These are phyloP conservation scores for Xestobium rufovillosum DNA, from an alignment of 2,888 invertebrate genomes.

Conservation along the genomic window DNA sequence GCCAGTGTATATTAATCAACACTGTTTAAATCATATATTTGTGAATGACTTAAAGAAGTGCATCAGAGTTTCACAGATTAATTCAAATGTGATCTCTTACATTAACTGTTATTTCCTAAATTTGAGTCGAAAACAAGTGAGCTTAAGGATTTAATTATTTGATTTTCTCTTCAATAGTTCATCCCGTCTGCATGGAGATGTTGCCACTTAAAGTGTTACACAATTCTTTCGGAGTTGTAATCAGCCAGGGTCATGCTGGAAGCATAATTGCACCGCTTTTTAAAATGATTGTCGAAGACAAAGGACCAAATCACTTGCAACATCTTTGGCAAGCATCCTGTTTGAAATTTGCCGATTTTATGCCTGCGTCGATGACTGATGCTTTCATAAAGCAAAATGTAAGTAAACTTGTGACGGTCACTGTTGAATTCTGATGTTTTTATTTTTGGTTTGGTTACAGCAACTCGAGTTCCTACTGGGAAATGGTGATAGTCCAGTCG, in stretches of 20 bases:
- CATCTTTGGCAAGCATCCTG: constrained; percentile 50
- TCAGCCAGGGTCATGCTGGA: constrained; percentile 34
- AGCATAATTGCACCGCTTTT: constrained; percentile 54
- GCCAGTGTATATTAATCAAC: no score
- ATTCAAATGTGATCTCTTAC: no score
- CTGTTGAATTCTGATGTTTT: no score
- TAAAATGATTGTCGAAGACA: constrained; percentile 50
- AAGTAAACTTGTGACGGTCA: no score
- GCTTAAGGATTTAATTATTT: no score
- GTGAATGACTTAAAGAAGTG: no score
- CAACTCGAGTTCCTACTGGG: constrained; percentile 47
- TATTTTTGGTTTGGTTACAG: constrained; percentile 36
- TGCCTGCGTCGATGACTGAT: constrained; percentile 43
- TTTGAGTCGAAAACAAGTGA: no score
- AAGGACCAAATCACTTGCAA: constrained; percentile 49
- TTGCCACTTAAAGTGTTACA: constrained; percentile 40
- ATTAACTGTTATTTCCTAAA: no score
- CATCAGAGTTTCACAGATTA: no score
- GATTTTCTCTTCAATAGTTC: constrained; percentile 45
- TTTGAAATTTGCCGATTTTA: constrained; percentile 48
- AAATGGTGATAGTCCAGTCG: constrained; percentile 35
- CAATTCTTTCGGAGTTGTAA: constrained; percentile 29
- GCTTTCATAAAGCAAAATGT: constrained; percentile 47
- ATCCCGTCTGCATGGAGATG: constrained; percentile 46
- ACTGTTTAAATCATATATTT: no score